These are phyloP conservation scores for Luidia sarsii DNA, from an alignment of 53 echinoderm and acorn worm genomes.

Conservation along the genomic window DNA sequence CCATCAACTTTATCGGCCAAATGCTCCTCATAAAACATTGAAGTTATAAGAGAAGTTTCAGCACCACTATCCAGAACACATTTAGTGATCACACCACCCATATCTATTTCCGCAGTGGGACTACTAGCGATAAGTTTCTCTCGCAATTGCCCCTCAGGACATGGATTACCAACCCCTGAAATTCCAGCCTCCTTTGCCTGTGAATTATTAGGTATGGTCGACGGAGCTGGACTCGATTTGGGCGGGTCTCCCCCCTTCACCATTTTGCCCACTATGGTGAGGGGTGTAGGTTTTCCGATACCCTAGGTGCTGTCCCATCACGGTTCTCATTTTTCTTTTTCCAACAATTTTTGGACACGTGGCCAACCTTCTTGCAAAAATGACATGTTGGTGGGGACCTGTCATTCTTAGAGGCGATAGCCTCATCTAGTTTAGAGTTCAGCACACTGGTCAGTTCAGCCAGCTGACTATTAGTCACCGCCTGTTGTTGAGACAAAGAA, in stretches of 20 bases:
- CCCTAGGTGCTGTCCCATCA: neutral
- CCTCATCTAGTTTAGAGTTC: slow-evolving; percentile 12
- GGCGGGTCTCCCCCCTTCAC: slow-evolving; percentile 1
- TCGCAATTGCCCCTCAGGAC: neutral
- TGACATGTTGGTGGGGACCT: slow-evolving; percentile 11
- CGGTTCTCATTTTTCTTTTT: neutral
- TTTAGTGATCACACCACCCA: slow-evolving; percentile 10
- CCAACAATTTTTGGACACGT: slow-evolving; percentile 9
- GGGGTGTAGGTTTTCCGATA: slow-evolving; percentile 13
- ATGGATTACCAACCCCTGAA: neutral
- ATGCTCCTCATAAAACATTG: slow-evolving; percentile 10
- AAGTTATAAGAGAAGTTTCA: slow-evolving; percentile 31
- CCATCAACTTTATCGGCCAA: neutral
- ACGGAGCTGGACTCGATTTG: neutral
- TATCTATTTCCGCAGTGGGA: slow-evolving; percentile 4
- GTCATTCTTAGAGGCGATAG: neutral
- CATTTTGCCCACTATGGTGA: slow-evolving; percentile 28
- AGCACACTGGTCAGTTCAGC: neutral
- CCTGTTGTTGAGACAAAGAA: slow-evolving; percentile 9
- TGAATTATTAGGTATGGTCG: neutral
- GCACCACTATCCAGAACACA: slow-evolving; percentile 47
- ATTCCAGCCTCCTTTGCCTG: neutral
- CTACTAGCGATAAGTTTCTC: slow-evolving; percentile 15
- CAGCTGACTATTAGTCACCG: neutral
- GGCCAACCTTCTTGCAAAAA: slow-evolving; percentile 45